Evolutionary conservation across 2,888 invertebrate species (phyloP).

Genomic region (Drosophila mimica): DNA sequence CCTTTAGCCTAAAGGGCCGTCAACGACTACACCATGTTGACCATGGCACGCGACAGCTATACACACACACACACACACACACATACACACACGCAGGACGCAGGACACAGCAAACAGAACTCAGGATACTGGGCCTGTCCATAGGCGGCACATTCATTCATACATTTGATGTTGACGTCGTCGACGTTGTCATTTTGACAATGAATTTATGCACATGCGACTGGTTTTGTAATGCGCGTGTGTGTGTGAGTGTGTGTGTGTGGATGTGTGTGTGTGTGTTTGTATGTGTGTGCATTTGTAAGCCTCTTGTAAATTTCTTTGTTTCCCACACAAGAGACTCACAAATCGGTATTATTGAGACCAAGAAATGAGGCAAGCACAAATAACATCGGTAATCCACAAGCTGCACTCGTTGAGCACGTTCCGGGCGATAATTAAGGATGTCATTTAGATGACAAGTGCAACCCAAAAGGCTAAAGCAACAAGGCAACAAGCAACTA

Average conservation of each 20-base stretch:
- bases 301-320: conserved; percentile 64
- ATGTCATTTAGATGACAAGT: conserved; percentile 52
- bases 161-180: conserved; percentile 72
- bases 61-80: conserved; percentile 17
- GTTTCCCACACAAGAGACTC: conserved; percentile 52
- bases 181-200: conserved; percentile 60
- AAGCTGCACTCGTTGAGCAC: conserved; percentile 22
- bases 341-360: conserved; percentile 23
- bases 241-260: conserved; percentile 1
- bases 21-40: conserved; percentile 66
- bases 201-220: conserved; percentile 71
- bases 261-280: conserved; percentile 3
- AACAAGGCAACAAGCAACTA: not conserved
- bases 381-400: conserved; percentile 38
- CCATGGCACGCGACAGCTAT: conserved; percentile 25
- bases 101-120: not conserved
- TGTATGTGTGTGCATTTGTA: conserved; percentile 13
- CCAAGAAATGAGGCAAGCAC: conserved; percentile 38
- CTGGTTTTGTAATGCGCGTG: conserved; percentile 1
- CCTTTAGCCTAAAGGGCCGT: conserved; percentile 67
- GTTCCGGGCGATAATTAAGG: conserved; percentile 67
- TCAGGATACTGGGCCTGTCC: conserved; percentile 21
- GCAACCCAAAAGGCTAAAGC: conserved; percentile 14
- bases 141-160: conserved; percentile 63
- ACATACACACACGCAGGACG: not conserved